Percentiles rank a stretch among this genome's conserved stretches.
Conservation (phyloP, 2,113 vertebrate species). For the Etia nguti region DNA sequence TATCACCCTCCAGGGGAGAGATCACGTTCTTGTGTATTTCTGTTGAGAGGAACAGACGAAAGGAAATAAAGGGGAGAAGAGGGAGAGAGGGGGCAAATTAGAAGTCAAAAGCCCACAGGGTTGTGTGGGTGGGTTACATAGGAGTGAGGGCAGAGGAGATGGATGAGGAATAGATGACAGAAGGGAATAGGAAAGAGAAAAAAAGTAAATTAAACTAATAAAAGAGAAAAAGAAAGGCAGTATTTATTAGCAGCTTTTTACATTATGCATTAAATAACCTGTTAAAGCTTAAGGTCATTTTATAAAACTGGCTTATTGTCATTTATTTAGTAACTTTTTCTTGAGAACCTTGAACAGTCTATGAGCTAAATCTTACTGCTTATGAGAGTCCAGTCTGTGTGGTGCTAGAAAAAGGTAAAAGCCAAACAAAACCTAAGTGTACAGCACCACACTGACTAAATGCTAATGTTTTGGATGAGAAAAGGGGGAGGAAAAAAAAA, state of each 20-base stretch:
- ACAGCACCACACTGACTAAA: not conserved
- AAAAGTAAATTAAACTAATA: not conserved
- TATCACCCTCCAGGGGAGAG: constrained; percentile 72
- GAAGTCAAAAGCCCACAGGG: not conserved
- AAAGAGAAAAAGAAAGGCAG: not conserved
- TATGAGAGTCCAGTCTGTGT: not conserved
- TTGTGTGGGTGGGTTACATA: not conserved
- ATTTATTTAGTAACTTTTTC: not conserved
- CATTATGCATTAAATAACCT: not conserved
- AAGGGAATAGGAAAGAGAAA: not conserved
- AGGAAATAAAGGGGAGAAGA: not conserved
- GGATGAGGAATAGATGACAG: not conserved
- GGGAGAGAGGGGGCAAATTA: not conserved
- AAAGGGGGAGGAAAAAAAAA: not conserved
- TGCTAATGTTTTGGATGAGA: not conserved
- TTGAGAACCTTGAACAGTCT: not conserved
- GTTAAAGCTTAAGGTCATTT: not conserved
- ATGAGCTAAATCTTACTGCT: not conserved
- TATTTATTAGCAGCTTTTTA: not conserved
- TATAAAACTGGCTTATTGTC: not conserved
- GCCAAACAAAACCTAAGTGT: not conserved
- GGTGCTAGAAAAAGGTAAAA: not conserved
- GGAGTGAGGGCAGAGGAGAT: not conserved
- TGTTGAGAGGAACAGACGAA: constrained; percentile 31
- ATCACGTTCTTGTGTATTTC: constrained; percentile 88